Percentiles rank a stretch among this genome's conserved stretches.
Conservation (phyloP, 2,797 vertebrate genomes). For the Thunnus albacares region DNA sequence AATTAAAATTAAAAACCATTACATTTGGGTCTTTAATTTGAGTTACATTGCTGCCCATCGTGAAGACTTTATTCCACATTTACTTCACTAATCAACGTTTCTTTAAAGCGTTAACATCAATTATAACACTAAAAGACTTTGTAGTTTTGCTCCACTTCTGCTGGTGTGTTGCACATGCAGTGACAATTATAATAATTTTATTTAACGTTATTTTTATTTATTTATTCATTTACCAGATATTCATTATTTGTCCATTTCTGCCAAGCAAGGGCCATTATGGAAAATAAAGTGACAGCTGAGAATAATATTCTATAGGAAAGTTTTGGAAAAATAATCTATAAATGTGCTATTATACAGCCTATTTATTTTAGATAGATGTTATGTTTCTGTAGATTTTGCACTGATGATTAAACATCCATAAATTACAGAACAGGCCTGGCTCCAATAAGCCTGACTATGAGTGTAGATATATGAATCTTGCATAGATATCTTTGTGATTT, state of each 20-base stretch:
- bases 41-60: not conserved
- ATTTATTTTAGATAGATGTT: not conserved
- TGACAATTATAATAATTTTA: not conserved
- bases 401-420: conserved; percentile 3
- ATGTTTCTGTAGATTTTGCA: not conserved
- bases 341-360: not conserved
- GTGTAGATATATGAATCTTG: not conserved
- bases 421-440: not conserved
- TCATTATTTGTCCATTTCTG: not conserved
- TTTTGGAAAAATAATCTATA: not conserved
- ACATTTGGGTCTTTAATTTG: not conserved
- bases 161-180: not conserved
- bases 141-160: not conserved
- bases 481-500: conserved; percentile 25
- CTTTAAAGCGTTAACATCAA: not conserved
- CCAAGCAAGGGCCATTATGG: not conserved
- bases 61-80: not conserved
- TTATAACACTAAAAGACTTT: not conserved
- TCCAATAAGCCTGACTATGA: not conserved
- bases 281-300: not conserved
- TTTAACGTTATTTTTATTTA: not conserved
- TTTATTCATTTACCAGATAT: not conserved
- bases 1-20: not conserved
- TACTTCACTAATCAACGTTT: not conserved
- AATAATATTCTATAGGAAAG: not conserved